These are phyloP conservation scores for Drosophila tripunctata DNA, from an alignment of 2,888 invertebrate species.

Conservation along the genomic window DNA sequence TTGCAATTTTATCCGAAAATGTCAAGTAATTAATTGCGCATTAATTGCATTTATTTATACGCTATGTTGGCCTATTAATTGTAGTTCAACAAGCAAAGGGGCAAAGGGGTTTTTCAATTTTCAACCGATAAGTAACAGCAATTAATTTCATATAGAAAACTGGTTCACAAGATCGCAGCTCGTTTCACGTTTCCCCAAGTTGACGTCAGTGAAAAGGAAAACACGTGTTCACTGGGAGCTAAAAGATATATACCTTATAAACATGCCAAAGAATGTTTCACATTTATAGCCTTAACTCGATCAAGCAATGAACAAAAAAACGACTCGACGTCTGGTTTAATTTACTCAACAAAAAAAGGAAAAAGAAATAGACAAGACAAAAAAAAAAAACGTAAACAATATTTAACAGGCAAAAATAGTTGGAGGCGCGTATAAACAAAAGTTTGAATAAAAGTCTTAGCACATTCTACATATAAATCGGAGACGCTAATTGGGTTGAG, in stretches of 20 bases:
- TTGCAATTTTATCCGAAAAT: no score
- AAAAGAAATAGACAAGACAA: background rate
- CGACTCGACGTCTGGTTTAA: constrained; percentile 16
- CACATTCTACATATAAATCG: constrained; percentile 22
- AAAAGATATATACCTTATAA: background rate
- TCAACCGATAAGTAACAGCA: constrained; percentile 45
- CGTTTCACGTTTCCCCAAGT: constrained; percentile 47
- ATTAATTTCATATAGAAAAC: constrained; percentile 25
- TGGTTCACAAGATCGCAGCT: constrained; percentile 35
- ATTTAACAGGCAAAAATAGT: constrained; percentile 37
- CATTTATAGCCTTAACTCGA: constrained; percentile 4
- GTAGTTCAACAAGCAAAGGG: no score
- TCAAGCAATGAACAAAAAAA: constrained; percentile 17
- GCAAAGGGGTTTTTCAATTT: constrained; percentile 26
- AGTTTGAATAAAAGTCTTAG: constrained; percentile 21
- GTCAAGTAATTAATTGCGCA: constrained; percentile 15
- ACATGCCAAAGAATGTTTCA: constrained; percentile 2
- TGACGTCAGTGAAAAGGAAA: constrained; percentile 25
- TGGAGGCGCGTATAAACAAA: constrained; percentile 33
- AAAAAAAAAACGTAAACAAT: constrained; percentile 29
- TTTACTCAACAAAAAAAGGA: constrained; percentile 3
- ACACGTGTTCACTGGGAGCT: constrained; percentile 20
- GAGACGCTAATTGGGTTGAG: constrained; percentile 30
- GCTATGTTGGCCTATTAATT: constrained; percentile 21
- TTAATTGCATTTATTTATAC: constrained; percentile 27